Evolutionary conservation across 92 coral and sea anemone species (phyloP), one percentile per base, ranked within the genome.

Genomic region (Parazoanthus darwini): DNA sequence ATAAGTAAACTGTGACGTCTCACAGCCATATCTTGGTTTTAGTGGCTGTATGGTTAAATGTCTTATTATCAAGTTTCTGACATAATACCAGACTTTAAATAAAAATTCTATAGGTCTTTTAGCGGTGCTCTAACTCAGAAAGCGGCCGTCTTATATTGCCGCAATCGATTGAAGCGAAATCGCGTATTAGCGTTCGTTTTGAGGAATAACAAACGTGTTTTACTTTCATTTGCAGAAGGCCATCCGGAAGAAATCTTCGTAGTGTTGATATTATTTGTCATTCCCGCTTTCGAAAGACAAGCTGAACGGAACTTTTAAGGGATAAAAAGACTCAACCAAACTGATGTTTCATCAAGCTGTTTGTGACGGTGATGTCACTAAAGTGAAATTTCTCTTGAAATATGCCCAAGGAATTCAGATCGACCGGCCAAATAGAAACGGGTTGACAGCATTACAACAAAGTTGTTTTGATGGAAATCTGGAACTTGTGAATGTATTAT

Each of bases 331-430:
- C 29, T 39, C 48, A 10, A 7, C 26, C 96, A 65, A 92, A 94
- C 20, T 10, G n/a, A 91, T 97, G 43, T 97, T 97, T 78, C 99
- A 97, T 43, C 97, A 93, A 78, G 99, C 99, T 18, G 98, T 97
- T 3, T 82, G 91, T 29, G 99, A 95, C 38, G 98, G 99, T 56
- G 99, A 97, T 88, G 95, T 95, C 14, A 97, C 99, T 15, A 94
- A 94, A 73, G 99, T 97, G 7, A 95, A 96, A 48, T 97, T 97
- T 82, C 85, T 97, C 23, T 70, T 97, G 76, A 97, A 95, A 78
- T 91, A 95, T 59, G 95, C 96, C 8, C 99, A 94, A 50, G 98
- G 98, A 48, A 92, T 93, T 48, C 97, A 96, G 29, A 94, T 97
- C 38, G 92, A 97, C 80, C 96, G 93, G 37, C 92, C 94, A 15